Percentiles rank a stretch among this genome's conserved stretches.
Evolutionary conservation across 1,140 invertebrate genomes (phyloP).

Genomic region (Lineus longissimus): DNA sequence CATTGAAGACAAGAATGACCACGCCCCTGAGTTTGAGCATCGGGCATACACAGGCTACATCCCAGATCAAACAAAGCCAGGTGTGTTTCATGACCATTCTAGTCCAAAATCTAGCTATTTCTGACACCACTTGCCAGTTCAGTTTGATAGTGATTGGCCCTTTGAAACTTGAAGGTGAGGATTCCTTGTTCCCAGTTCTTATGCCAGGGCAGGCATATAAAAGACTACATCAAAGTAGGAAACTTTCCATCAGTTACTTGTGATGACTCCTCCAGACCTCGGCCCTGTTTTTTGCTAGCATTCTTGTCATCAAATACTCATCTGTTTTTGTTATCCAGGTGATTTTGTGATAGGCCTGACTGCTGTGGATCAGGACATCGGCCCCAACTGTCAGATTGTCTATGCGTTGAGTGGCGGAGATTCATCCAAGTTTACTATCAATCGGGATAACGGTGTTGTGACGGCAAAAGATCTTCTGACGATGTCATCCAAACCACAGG

Average conservation of each 20-base stretch:
- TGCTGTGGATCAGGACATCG: constrained; percentile 61
- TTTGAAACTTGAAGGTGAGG: too few species aligned
- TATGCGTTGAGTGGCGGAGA: constrained; percentile 77
- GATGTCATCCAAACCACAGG: constrained; percentile 63
- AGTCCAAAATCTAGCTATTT: not conserved
- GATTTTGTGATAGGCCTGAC: constrained; percentile 64
- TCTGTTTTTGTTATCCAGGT: constrained; percentile 25
- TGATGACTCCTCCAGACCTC: too few species aligned
- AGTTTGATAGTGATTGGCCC: too few species aligned
- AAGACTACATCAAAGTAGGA: too few species aligned
- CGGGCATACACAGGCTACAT: constrained; percentile 31
- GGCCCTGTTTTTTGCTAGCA: too few species aligned
- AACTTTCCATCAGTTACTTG: too few species aligned
- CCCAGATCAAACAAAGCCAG: constrained; percentile 29
- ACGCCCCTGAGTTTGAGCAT: constrained; percentile 74
- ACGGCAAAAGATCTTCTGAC: constrained; percentile 37
- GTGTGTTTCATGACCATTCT: too few species aligned
- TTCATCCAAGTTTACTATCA: constrained; percentile 49
- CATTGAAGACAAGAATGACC: constrained; percentile 84
- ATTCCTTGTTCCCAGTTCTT: too few species aligned
- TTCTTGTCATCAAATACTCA: too few species aligned
- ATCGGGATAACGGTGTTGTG: constrained; percentile 50
- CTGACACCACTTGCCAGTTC: too few species aligned
- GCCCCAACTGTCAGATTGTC: constrained; percentile 54
- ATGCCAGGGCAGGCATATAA: too few species aligned